Evolutionary conservation across 2,888 invertebrate species (phyloP).

Genomic region (Pseudeuparius sepicola): DNA sequence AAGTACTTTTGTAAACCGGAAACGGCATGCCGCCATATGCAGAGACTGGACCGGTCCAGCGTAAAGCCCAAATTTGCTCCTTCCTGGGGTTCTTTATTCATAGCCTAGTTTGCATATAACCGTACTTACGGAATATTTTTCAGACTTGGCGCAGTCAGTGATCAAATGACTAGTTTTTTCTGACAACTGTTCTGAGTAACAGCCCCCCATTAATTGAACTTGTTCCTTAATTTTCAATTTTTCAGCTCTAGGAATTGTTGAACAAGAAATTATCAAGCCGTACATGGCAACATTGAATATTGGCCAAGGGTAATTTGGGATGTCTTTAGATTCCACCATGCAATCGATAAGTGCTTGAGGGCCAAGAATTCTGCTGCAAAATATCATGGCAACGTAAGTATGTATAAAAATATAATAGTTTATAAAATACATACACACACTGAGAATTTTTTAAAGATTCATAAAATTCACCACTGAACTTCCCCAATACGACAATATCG

Average conservation of each 20-base stretch:
- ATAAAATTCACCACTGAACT: slow-evolving; percentile 66
- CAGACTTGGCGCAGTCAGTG: slow-evolving; percentile 63
- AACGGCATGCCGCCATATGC: no score
- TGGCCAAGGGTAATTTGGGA: slow-evolving; percentile 67
- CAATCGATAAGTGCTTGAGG: slow-evolving; percentile 72
- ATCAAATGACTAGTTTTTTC: slow-evolving; percentile 71
- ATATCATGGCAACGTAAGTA: slow-evolving; percentile 11
- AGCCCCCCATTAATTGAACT: slow-evolving; percentile 70
- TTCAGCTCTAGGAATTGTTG: slow-evolving; percentile 35
- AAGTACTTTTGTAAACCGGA: no score
- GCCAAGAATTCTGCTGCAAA: slow-evolving; percentile 63
- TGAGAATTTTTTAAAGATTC: slow-evolving; percentile 52
- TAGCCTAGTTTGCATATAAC: no score
- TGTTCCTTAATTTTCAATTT: slow-evolving; percentile 51
- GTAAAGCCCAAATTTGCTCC: no score
- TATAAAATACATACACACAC: slow-evolving; percentile 64
- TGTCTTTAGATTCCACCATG: slow-evolving; percentile 55
- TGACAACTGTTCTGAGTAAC: slow-evolving; percentile 53
- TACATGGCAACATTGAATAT: slow-evolving; percentile 77
- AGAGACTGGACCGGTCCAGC: no score
- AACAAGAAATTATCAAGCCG: slow-evolving; percentile 55
- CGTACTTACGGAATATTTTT: slow-evolving; percentile 61
- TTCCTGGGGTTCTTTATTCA: no score
- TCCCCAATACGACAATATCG: slow-evolving; percentile 69
- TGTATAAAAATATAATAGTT: slow-evolving; percentile 8